Conservation (phyloP, 2,888 invertebrate genomes). For the Sturmia bella region DNA sequence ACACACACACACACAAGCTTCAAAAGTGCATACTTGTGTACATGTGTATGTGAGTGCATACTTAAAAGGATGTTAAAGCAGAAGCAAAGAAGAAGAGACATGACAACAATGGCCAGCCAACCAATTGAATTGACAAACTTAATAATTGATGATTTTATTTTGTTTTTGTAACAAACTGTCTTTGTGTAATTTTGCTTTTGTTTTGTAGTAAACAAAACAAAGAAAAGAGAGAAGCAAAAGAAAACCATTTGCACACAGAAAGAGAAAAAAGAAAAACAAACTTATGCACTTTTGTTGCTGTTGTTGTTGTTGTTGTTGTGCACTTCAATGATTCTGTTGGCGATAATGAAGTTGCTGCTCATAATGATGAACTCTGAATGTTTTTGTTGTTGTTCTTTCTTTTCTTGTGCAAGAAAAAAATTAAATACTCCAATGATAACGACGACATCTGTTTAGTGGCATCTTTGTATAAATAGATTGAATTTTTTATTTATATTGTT, state of each 20-base stretch:
- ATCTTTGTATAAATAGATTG: constrained; percentile 44
- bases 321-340: constrained; percentile 33
- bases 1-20: constrained; percentile 21
- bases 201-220: constrained; percentile 30
- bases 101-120: neutral
- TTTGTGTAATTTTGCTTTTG: constrained; percentile 21
- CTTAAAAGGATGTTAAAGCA: constrained; percentile 57
- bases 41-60: neutral
- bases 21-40: neutral
- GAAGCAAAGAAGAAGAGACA: neutral
- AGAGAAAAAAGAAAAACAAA: constrained; percentile 3
- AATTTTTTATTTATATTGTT: constrained; percentile 21
- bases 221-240: neutral
- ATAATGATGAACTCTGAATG: constrained; percentile 24
- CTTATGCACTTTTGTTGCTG: constrained; percentile 35
- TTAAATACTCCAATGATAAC: constrained; percentile 59
- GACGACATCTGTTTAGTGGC: constrained; percentile 65
- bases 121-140: constrained; percentile 1
- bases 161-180: constrained; percentile 22
- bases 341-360: constrained; percentile 38
- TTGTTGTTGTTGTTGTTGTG: constrained; percentile 31
- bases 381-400: constrained; percentile 18
- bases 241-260: neutral
- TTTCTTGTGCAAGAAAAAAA: constrained; percentile 16
- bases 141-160: neutral